Evolutionary conservation across 2,113 vertebrate genomes (phyloP), one percentile per base, ranked within the genome.

Genomic region (Syrrhaptes paradoxus): DNA sequence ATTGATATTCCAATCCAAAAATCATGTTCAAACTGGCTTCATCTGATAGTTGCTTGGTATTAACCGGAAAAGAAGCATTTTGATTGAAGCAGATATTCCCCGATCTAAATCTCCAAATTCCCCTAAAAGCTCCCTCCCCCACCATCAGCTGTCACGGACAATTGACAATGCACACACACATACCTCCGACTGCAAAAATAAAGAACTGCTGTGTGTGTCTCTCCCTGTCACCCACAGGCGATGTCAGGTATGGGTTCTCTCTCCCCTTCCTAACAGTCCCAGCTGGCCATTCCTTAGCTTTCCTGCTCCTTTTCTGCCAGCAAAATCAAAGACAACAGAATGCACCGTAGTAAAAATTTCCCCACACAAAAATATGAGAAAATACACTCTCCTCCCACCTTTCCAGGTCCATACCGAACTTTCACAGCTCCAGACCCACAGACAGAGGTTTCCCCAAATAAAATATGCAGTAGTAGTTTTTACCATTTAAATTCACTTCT

Each of bases 11-110:
- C 70, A 78, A 59, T 45, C 48, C 90, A 75, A 94, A 96, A 95
- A 54, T 90, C 92, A 65, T 51, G 85, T 95, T 96, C 59, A 65
- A 95, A 97, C 91, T 72, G 68, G 86, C 43, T 96, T 87, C 72
- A 94, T 89, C 84, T 83, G 87, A 68, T 67, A 95, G 93, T 29
- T 7, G 0, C 34, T 88, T 49, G 54, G 85, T 11, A 78, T 91
- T 76, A 95, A 89, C 29, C 4, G 4, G 92, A 96, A 96, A 45
- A 19, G 34, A 92, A 95, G 95, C 81, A 48, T 85, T 85, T 76
- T 92, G 87, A 96, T 34, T 87, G 84, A 96, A 89, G 86, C 75
- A 52, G 74, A 34, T 81, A 89, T 73, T 93, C 91, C 61, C 75
- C 93, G 92, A 91, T 91, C 89, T 74, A 87, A 94, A 88, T 51